phyloP scores from a whole-genome alignment of 92 coral and sea anemone species.

The Palythoa caribaeorum region DNA sequence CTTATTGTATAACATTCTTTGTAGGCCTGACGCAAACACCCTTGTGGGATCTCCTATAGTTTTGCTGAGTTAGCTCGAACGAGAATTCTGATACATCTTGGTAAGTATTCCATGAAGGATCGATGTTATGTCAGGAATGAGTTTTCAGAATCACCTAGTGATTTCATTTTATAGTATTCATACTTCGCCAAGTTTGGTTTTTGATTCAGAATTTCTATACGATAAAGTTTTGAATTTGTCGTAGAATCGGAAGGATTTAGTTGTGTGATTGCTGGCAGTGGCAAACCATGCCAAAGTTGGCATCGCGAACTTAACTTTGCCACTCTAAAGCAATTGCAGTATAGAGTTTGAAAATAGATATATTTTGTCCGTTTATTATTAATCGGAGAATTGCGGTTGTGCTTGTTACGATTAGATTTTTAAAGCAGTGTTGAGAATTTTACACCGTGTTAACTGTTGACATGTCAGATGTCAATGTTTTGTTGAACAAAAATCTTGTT shows the following conservation, averaged over 20 bases:
- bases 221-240: slow-evolving; percentile 12
- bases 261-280: background rate
- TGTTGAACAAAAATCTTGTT: slow-evolving; percentile 2
- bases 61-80: slow-evolving; percentile 20
- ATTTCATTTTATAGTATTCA: background rate
- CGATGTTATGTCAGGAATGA: slow-evolving; percentile 6
- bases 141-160: slow-evolving; percentile 16
- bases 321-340: slow-evolving; percentile 8
- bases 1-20: slow-evolving; percentile 21
- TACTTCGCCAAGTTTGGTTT: background rate
- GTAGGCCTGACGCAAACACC: background rate
- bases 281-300: background rate
- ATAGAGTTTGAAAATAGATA: slow-evolving; percentile 26
- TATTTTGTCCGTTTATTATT: background rate
- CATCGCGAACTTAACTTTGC: slow-evolving; percentile 8
- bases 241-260: background rate
- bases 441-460: background rate
- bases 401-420: slow-evolving; percentile 3
- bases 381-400: background rate
- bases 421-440: slow-evolving; percentile 3
- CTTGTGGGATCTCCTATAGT: background rate
- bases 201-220: background rate
- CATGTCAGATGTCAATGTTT: slow-evolving; percentile 17
- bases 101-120: background rate
- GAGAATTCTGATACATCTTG: slow-evolving; percentile 42